Evolutionary conservation across 2,113 vertebrate species (phyloP).

Genomic region (Tautogolabrus adspersus): DNA sequence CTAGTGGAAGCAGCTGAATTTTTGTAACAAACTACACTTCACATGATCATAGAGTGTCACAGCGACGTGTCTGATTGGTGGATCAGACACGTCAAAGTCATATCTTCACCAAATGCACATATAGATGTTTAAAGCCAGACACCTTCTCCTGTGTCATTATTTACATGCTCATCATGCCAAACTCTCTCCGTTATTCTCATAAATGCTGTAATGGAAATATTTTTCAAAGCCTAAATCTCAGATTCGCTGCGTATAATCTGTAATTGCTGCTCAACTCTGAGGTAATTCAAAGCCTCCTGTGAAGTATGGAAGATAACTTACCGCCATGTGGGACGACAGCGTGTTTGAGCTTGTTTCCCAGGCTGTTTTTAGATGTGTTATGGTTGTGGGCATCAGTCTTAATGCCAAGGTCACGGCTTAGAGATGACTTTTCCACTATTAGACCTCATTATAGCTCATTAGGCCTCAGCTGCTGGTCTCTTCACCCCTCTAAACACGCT

Average conservation of each 20-base stretch:
- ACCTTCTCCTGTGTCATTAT: constrained; percentile 47
- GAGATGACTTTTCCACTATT: constrained; percentile 84
- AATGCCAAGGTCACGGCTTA: constrained; percentile 82
- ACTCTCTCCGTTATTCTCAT: constrained; percentile 40
- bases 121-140: constrained; percentile 37
- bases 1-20: too few species aligned
- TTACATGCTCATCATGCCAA: constrained; percentile 45
- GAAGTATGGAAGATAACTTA: constrained; percentile 63
- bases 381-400: constrained; percentile 76
- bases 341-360: constrained; percentile 74
- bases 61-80: too few species aligned
- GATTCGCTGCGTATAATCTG: constrained; percentile 55
- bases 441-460: constrained; percentile 86
- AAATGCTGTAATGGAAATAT: constrained; percentile 34
- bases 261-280: constrained; percentile 58
- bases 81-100: too few species aligned
- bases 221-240: constrained; percentile 45
- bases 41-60: too few species aligned
- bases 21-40: too few species aligned
- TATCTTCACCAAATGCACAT: constrained; percentile 36
- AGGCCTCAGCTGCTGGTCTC: constrained; percentile 83
- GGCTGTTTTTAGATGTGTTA: constrained; percentile 81
- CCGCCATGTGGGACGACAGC: constrained; percentile 55
- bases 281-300: constrained; percentile 67
- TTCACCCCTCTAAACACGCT: constrained; percentile 65